Evolutionary conservation across 1,140 invertebrate genomes (phyloP).

Genomic region (Lepidotrigona ventralis): DNA sequence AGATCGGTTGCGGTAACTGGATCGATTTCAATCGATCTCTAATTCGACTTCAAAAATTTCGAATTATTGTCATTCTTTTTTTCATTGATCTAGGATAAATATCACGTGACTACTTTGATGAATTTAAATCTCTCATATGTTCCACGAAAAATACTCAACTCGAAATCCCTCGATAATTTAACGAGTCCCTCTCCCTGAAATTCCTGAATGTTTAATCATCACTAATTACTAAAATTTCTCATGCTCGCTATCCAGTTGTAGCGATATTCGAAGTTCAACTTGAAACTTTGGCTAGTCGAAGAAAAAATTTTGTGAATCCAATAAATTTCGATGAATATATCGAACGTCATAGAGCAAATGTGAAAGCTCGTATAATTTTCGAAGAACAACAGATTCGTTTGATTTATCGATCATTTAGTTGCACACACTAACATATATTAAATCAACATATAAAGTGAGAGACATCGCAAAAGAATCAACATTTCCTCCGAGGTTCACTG

Average conservation of each 20-base stretch:
- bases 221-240: background rate
- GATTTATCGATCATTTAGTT: conserved; percentile 1
- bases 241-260: no score
- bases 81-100: background rate
- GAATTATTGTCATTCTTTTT: background rate
- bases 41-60: background rate
- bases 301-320: background rate
- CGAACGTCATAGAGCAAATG: background rate
- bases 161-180: background rate
- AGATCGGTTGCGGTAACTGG: background rate
- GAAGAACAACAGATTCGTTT: background rate
- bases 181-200: no score
- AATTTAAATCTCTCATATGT: background rate
- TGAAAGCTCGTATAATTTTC: background rate
- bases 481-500: background rate
- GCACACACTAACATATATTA: background rate
- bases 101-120: background rate
- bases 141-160: background rate
- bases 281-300: background rate
- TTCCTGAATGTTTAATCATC: no score
- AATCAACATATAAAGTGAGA: conserved; percentile 16
- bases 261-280: background rate
- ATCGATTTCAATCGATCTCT: background rate
- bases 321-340: conserved; percentile 13
- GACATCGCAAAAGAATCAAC: conserved; percentile 6